Conservation (phyloP, 2,797 vertebrate genomes). For the Gymnoscopelus microlampas region DNA sequence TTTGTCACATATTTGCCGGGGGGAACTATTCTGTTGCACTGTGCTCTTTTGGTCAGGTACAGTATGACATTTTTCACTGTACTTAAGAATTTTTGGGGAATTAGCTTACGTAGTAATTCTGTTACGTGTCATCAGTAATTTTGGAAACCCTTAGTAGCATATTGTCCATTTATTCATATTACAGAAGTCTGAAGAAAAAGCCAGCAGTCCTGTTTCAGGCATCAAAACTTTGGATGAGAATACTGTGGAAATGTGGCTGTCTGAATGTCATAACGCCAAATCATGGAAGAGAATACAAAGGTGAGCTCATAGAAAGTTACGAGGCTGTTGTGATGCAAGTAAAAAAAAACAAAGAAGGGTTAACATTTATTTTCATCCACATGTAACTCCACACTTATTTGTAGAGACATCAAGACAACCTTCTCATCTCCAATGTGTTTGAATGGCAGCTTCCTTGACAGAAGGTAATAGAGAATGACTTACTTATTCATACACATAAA, state of each 20-base stretch:
- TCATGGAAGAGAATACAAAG: slow-evolving; percentile 28
- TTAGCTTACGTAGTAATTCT: not conserved
- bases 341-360: not conserved
- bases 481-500: too few species aligned
- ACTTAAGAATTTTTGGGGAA: not conserved
- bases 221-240: slow-evolving; percentile 29
- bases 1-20: slow-evolving; percentile 49
- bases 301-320: slow-evolving; percentile 24
- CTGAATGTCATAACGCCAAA: slow-evolving; percentile 29
- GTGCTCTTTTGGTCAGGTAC: slow-evolving; percentile 25
- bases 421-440: slow-evolving; percentile 83
- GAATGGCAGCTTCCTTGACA: slow-evolving; percentile 81
- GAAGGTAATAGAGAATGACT: slow-evolving; percentile 70
- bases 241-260: slow-evolving; percentile 48
- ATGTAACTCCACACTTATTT: slow-evolving; percentile 1
- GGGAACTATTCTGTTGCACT: slow-evolving; percentile 54
- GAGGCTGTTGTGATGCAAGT: not conserved
- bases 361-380: not conserved
- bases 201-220: not conserved
- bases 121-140: not conserved
- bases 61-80: not conserved
- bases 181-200: slow-evolving; percentile 9
- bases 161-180: not conserved
- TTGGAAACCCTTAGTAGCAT: not conserved
- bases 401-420: slow-evolving; percentile 59